Evolutionary conservation across 2,113 vertebrate genomes (phyloP).

Genomic region (Helogale parvula): DNA sequence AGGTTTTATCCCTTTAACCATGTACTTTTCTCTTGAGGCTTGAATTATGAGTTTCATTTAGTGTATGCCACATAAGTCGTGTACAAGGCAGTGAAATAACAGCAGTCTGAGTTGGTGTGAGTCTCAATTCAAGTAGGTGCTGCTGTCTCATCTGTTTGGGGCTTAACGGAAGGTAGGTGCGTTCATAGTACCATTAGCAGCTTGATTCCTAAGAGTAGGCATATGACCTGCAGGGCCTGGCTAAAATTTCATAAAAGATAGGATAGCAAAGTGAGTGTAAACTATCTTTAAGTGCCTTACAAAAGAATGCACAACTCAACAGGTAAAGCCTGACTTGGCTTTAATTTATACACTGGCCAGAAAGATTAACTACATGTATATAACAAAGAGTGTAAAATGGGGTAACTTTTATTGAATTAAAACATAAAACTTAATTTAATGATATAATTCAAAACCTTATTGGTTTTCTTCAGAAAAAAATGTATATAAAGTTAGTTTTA

Average conservation of each 20-base stretch:
- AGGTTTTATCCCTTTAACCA: background rate
- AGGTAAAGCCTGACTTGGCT: background rate
- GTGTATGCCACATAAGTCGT: background rate
- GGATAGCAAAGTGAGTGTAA: background rate
- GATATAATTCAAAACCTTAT: background rate
- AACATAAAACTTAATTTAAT: conserved; percentile 19
- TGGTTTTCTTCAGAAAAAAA: conserved; percentile 15
- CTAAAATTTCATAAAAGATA: background rate
- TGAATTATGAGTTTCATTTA: conserved; percentile 42
- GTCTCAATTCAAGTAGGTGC: conserved; percentile 1
- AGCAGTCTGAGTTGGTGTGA: background rate
- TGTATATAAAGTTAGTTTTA: conserved; percentile 15
- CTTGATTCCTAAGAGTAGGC: background rate
- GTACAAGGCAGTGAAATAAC: background rate
- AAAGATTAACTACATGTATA: background rate
- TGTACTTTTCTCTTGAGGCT: background rate
- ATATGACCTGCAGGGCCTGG: background rate
- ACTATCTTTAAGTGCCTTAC: conserved; percentile 15
- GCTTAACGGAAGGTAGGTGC: background rate
- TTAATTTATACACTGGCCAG: background rate
- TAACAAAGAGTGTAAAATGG: background rate
- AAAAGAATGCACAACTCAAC: background rate
- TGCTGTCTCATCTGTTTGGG: background rate
- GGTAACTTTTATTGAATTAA: background rate
- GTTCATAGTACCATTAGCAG: background rate